Evolutionary conservation across 2,113 vertebrate species (phyloP), one percentile per base, ranked within the genome.

Genomic region (Pachypanchax playfairii): DNA sequence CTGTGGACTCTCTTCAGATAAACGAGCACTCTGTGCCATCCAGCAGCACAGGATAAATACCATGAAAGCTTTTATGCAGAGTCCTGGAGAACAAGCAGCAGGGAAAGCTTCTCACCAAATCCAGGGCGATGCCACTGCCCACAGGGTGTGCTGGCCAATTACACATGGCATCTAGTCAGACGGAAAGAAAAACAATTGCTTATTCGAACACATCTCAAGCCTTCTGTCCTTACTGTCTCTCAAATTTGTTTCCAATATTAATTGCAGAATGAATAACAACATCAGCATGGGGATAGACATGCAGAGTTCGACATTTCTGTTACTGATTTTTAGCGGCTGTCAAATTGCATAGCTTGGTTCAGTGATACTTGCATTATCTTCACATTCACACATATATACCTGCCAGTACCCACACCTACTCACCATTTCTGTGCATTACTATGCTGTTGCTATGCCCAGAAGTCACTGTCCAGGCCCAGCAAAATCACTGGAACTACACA

Each of bases 1-100:
- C 77, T 38, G 66, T 73, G 69, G 83, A 83, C 74, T 72, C 64
- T 77, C 75, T 76, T 88, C 82, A 90, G 77, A 85, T 77, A 65
- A 59, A 70, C 73, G 79, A 57, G 65, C 81, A 72, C 83, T 70
- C 64, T 5, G 74, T 70, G 81, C 80, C 86, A 83, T 87, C 79
- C 83, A 80, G 85, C 65, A 83, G 76, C 77, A 85, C 62, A 21
- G 73, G 75, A 87, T 89, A 92, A 91, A 92, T 92, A 88, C 89
- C 79, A 77, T 61, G 79, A 85, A 82, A 68, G 70, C 70, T 83
- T 76, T 75, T 77, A 75, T 49, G 41, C 70, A 76, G 82, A 85
- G 75, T 76, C 65, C 58, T 26, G 28, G 75, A 77, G 77, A 75
- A 72, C 47, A 54, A 79, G 77, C 74, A 28, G 73, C 25, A 39